Evolutionary conservation across 2,797 vertebrate species (phyloP).

Genomic region (Sitta carolinensis): DNA sequence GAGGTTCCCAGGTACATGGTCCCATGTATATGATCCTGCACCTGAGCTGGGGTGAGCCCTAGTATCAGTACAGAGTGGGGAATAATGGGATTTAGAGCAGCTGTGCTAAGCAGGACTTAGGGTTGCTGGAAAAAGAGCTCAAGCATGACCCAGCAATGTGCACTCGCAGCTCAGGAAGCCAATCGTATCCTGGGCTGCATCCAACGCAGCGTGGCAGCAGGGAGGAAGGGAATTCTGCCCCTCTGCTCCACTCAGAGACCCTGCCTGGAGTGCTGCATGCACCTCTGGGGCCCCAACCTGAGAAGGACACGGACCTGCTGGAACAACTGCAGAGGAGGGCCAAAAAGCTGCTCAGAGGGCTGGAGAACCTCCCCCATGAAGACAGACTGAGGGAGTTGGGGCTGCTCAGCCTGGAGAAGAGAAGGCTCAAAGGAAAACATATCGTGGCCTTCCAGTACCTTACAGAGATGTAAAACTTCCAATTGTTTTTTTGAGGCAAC

Average conservation of each 20-base stretch:
- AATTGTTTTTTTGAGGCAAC: not conserved
- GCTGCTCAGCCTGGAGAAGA: not conserved
- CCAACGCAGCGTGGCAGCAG: accelerated
- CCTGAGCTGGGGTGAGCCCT: accelerated
- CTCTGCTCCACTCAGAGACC: not conserved
- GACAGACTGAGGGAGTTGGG: not conserved
- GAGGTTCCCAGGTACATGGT: not conserved
- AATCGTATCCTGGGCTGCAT: not conserved
- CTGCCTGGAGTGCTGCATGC: not conserved
- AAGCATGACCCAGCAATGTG: not conserved
- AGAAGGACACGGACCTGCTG: not conserved
- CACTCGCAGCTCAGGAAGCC: accelerated
- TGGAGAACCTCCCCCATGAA: not conserved
- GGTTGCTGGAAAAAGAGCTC: not conserved
- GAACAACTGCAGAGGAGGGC: not conserved
- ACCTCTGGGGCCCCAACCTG: accelerated
- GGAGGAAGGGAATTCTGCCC: not conserved
- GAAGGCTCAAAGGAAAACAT: not conserved
- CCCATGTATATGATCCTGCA: not conserved
- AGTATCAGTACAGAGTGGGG: not conserved
- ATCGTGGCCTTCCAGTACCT: not conserved
- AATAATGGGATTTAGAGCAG: not conserved
- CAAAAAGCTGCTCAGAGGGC: not conserved
- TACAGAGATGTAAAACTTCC: not conserved
- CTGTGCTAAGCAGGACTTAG: not conserved